A percentile compares a stretch with the other conserved stretches of the same genome.
Conservation (phyloP, 2,113 vertebrate species). For the Ondatra zibethicus region DNA sequence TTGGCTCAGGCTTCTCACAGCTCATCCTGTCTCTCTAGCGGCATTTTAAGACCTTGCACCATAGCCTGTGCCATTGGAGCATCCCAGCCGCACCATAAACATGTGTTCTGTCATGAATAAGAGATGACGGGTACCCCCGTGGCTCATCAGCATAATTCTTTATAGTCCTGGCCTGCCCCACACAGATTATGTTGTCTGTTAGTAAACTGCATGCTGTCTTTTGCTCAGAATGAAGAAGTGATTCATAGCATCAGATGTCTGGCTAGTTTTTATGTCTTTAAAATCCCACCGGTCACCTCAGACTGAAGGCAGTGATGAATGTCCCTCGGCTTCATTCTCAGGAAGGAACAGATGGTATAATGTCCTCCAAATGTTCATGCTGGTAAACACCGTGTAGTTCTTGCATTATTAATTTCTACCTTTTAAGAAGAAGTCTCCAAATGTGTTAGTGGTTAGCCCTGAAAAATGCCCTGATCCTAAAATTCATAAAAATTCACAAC, state of each 20-base stretch:
- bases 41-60: background rate
- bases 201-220: background rate
- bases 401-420: slow-evolving; percentile 24
- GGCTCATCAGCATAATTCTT: background rate
- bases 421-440: background rate
- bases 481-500: slow-evolving; percentile 61
- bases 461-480: slow-evolving; percentile 40
- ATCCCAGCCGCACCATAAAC: background rate
- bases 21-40: background rate
- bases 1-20: background rate
- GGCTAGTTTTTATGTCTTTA: slow-evolving; percentile 34
- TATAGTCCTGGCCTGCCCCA: background rate
- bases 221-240: slow-evolving; percentile 22
- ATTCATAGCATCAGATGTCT: background rate
- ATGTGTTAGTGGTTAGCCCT: slow-evolving; percentile 24
- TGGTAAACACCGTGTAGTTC: slow-evolving; percentile 38
- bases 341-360: slow-evolving; percentile 49
- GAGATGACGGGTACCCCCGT: background rate
- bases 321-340: background rate
- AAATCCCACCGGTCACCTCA: background rate
- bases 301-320: background rate
- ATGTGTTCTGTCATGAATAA: slow-evolving; percentile 15
- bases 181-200: background rate
- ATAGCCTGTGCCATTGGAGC: background rate
- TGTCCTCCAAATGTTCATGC: slow-evolving; percentile 17